phyloP scores from a whole-genome alignment of 2,888 invertebrate species.

The Holacanthella duospinosa region DNA sequence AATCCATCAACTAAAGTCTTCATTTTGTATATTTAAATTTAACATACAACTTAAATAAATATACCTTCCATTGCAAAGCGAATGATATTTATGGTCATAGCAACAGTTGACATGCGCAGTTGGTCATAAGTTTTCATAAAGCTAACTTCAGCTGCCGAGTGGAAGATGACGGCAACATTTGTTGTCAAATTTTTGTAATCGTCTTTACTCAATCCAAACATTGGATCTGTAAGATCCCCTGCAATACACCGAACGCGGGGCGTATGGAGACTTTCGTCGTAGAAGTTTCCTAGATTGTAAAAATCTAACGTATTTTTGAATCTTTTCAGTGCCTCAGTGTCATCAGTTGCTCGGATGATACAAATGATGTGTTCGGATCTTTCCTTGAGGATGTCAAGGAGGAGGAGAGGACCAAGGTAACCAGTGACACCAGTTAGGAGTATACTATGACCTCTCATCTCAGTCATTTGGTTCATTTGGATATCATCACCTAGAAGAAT shows the following conservation, averaged over 20 bases:
- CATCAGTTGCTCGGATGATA: not conserved
- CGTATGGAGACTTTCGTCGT: not conserved
- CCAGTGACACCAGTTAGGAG: not conserved
- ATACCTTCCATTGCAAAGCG: constrained; percentile 2
- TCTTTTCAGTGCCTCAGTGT: not conserved
- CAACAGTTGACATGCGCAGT: not conserved
- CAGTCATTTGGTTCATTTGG: not conserved
- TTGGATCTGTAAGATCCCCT: not conserved
- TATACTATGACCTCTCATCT: not conserved
- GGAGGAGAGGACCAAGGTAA: not conserved
- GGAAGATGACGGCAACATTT: not conserved
- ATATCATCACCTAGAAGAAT: not conserved
- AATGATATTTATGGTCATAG: not conserved
- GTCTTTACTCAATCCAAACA: not conserved
- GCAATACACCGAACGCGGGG: not conserved
- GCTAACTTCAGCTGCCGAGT: not conserved
- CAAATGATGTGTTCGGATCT: not conserved
- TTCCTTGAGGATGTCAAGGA: not conserved
- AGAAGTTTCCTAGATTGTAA: no score
- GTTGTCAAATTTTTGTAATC: not conserved
- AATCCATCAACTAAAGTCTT: not conserved
- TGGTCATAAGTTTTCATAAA: not conserved
- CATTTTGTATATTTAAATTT: not conserved
- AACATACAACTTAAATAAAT: not conserved
- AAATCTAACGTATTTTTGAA: no score